Evolutionary conservation across 2,888 invertebrate species (phyloP), one percentile per base, ranked within the genome.

Genomic region (Macrosoma leucophasiata): DNA sequence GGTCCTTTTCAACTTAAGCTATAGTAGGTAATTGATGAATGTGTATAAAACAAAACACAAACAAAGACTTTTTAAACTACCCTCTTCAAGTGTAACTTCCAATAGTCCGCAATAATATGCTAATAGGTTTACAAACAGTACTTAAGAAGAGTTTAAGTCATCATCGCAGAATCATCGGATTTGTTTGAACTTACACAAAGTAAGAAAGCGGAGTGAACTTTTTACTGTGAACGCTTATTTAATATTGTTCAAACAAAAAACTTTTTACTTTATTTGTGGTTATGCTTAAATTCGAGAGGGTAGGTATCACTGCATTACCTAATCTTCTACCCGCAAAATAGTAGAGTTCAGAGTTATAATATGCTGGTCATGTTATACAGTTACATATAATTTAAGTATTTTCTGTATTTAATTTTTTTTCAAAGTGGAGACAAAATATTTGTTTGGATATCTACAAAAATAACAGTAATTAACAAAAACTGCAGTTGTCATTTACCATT

Each of bases 111-210:
- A 39, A 42, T 41, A 51, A 54, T 59, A 69, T 65, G 62, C 46
- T 65, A 65, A 69, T 62, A 62, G 56, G 58, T 59, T 63, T 55
- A 58, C 53, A 50, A 61, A 50, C 46, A 50, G 52, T 52, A 56
- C 55, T 58, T 58, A 52, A 46, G 48, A 50, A 33, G 39, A 47
- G 46, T 45, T 54, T 50, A 58, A 58, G 52, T 57, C 58, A 55
- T 62, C 51, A n/a, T n/a, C n/a, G n/a, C 51, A 37, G 48, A 58
- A 62, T 57, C 56, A 56, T 48, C 50, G 53, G 58, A 60, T 58
- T 58, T 57, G 41, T 32, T 46, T 44, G 38, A 50, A 61, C 50
- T 57, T 57, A 38, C 26, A 33, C 28, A 45, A 49, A 46, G 44
- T 43, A 41, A 36, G 36, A 33, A 26, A 31, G 29, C 19, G 29